Base-by-base conservation (phyloP, 2,797 vertebrate genomes). In the Phylloscopus collybita region DNA sequence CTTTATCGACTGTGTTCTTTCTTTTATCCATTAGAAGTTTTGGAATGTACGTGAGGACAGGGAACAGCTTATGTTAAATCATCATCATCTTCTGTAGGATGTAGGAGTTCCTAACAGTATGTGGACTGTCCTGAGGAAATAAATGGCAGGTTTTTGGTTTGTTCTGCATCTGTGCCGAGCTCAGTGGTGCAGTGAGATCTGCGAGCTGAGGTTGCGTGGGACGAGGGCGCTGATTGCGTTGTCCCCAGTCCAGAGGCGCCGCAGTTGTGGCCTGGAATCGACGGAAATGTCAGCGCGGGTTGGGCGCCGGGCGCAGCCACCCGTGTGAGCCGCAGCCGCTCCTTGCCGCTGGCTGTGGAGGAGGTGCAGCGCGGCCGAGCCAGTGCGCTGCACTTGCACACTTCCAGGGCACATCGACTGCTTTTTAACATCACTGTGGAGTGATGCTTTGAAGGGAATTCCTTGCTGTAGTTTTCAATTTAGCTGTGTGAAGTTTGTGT, bases 391-490 rank as follows among this genome's bases (percentile, higher is more conserved):
- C 17, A 10, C 62, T 59, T 26, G 6, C 76, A 51, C 21, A 1
- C 40, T 27, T 7, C 29, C 51, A 8, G 34, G 7, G 60, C 5
- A 0, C 13, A 3, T 3, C 7, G 1, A 0, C 15, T 13, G 29
- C 17, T 49, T 5, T 15, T 25, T 18, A 12, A 4, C 34, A 34
- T 34, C 34, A 34, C 59, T 16, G 1, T 3, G 40, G 2, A 16
- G 6, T 2, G n/a, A 10, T 23, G 36, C n/a, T 84, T 15, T 8
- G 36, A 12, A 42, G 61, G 51, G 50, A 75, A 4, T 4, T 6
- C 38, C 0, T 29, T 32, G 44, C 51, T 30, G 66, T 40, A 2
- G 9, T 42, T 87, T 56, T 53, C 49, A 76, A 0, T 5, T 70
- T 40, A 27, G 19, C 40, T 50, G 8, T 29, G 30, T 11, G 51